Evolutionary conservation across 2,113 vertebrate genomes (phyloP), one percentile per base, ranked within the genome.

Genomic region (Elanus axillaris): DNA sequence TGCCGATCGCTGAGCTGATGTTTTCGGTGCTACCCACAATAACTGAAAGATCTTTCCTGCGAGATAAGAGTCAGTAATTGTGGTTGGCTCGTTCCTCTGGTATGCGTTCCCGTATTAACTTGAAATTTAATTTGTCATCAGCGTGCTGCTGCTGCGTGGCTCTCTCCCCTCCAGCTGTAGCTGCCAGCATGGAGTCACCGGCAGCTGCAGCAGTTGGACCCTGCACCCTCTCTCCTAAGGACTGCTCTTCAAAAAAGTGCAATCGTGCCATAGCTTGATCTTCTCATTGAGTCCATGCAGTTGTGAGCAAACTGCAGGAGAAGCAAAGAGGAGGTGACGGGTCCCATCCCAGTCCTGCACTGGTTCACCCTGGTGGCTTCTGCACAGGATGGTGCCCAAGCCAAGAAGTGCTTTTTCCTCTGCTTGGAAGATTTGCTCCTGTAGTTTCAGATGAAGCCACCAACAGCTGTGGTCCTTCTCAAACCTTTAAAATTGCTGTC

Each of bases 31-130:
- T 94, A 7, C 73, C 96, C 96, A 89, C 96, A 96, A 71, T 85
- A 97, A 96, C 94, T 91, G 95, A 92, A 95, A 97, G 42, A 78
- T 97, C 93, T 89, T 94, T 95, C 84, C 94, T 94, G 95, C 0
- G 0, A 91, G 91, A 94, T 91, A 71, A 53, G 82, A 91, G 83
- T 20, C 31, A 9, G 47, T 84, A 63, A 74, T 60, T 95, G 96
- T 84, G 94, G 95, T 93, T 72, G 86, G 86, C 91, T 84, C 29
- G 3, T 94, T 94, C 76, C 73, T 69, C 64, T 56, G 76, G 9
- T 81, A n/a, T 55, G 72, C 10, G 6, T 95, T 89, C 64, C 71
- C 31, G 0, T 71, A 29, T 62, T 12, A 36, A 66, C 73, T 59
- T 34, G 55, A 73, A 74, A 10, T 20, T 59, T 17, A 48, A 21